These are phyloP conservation scores for Stylophora pistillata DNA, from an alignment of 64 coral and sea anemone species.

Conservation along the genomic window DNA sequence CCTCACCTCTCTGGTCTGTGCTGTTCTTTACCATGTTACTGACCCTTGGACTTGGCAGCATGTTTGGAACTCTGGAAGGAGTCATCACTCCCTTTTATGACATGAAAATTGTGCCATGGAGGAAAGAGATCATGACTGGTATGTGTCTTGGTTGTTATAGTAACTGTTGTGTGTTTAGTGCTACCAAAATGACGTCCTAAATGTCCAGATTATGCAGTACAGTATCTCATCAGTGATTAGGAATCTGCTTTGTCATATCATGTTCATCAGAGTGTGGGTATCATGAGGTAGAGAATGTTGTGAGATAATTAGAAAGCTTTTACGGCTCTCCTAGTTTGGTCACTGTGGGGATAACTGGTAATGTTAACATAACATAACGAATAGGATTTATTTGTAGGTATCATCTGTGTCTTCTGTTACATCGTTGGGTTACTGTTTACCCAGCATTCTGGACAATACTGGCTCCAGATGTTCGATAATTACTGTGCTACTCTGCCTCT, in stretches of 20 bases:
- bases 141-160: neutral
- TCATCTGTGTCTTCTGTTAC: constrained; percentile 31
- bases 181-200: too few species aligned
- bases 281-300: too few species aligned
- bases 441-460: constrained; percentile 59
- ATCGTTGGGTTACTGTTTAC: constrained; percentile 23
- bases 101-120: constrained; percentile 78
- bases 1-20: constrained; percentile 85
- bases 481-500: constrained; percentile 50
- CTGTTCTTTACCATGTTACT: constrained; percentile 96
- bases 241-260: too few species aligned
- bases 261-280: too few species aligned
- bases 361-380: neutral
- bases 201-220: too few species aligned
- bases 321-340: too few species aligned
- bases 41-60: constrained; percentile 90
- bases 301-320: too few species aligned
- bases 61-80: constrained; percentile 96
- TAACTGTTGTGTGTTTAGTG: neutral
- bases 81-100: constrained; percentile 86
- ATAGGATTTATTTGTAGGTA: neutral
- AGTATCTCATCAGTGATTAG: too few species aligned
- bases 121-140: constrained; percentile 93
- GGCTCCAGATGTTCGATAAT: constrained; percentile 65
- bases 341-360: too few species aligned